Evolutionary conservation across 2,888 invertebrate species (phyloP), one percentile per base, ranked within the genome.

Genomic region (Hedychridium roseum): DNA sequence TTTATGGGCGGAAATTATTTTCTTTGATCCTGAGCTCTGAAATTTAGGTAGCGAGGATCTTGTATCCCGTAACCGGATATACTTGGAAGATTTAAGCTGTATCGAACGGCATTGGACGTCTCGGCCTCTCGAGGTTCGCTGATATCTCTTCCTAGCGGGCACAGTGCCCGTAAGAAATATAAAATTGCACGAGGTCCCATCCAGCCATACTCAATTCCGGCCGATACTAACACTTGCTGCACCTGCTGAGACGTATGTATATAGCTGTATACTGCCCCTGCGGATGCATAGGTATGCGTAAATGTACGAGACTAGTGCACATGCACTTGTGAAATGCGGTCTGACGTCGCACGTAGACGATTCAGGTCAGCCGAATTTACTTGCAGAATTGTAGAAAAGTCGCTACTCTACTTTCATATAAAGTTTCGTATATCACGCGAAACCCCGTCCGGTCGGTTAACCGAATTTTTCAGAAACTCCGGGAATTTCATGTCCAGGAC

Each of bases 311-410:
- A 7, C 3, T n/a, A n/a, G n/a, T n/a, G n/a, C n/a, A n/a, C n/a
- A n/a, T n/a, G n/a, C n/a, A n/a, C n/a, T n/a, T n/a, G n/a, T n/a
- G n/a, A n/a, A n/a, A n/a, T n/a, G 35, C 37, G 39, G 27, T 41
- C 42, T 44, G 35, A 36, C 40, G 28, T 50, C 49, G 48, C 50
- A 43, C 50, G 38, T 41, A 30, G 30, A 36, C 28, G 48, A 63
- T 60, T 43, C 55, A 47, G 63, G 63, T 63, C 63, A 62, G 42
- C 44, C 53, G 51, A 59, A 51, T 48, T 50, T 36, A 39, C 40
- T 54, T 31, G 47, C 39, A 43, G 53, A 27, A 30, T 38, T 42
- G 35, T 34, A 32, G n/a, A n/a, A n/a, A n/a, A n/a, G n/a, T n/a
- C n/a, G n/a, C n/a, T n/a, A n/a, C n/a, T n/a, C n/a, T n/a, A n/a